Percentiles rank a stretch among this genome's conserved stretches.
Evolutionary conservation across 2,888 invertebrate species (phyloP).

Genomic region (Pseudococcus jackbeardsleyi): DNA sequence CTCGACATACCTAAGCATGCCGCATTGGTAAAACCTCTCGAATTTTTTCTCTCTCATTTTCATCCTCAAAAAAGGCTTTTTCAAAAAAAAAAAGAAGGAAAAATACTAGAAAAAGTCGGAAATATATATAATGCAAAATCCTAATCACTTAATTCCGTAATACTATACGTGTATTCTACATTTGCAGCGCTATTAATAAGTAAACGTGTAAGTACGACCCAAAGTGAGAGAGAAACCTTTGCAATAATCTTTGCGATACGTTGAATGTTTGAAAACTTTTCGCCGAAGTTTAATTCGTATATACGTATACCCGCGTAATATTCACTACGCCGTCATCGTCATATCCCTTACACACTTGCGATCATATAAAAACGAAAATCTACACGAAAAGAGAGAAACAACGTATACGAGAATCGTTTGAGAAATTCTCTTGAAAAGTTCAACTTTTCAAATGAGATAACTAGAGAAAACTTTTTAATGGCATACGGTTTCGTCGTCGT

Average conservation of each 20-base stretch:
- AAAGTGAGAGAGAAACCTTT: not conserved
- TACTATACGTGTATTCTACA: not conserved
- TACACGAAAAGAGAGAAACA: constrained; percentile 8
- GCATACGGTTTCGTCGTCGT: constrained; percentile 18
- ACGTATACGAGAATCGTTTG: not conserved
- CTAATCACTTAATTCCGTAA: constrained; percentile 16
- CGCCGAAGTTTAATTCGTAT: constrained; percentile 36
- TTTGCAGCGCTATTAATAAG: not conserved
- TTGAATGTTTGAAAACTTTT: constrained; percentile 51
- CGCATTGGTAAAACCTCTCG: not conserved
- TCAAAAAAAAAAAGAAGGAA: not conserved
- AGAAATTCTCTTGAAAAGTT: constrained; percentile 52
- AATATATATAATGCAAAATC: constrained; percentile 39
- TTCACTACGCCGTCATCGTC: not conserved
- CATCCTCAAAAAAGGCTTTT: not conserved
- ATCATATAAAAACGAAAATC: constrained; percentile 4
- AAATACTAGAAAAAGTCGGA: not conserved
- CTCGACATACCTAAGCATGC: not conserved
- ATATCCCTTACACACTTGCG: not conserved
- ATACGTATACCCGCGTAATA: not conserved
- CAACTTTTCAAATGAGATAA: constrained; percentile 41
- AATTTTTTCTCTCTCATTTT: not conserved
- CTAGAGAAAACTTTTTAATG: constrained; percentile 34
- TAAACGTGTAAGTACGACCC: not conserved
- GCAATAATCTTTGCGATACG: constrained; percentile 47